Evolutionary conservation across 2,888 invertebrate genomes (phyloP).

Genomic region (Odontocerum albicorne): DNA sequence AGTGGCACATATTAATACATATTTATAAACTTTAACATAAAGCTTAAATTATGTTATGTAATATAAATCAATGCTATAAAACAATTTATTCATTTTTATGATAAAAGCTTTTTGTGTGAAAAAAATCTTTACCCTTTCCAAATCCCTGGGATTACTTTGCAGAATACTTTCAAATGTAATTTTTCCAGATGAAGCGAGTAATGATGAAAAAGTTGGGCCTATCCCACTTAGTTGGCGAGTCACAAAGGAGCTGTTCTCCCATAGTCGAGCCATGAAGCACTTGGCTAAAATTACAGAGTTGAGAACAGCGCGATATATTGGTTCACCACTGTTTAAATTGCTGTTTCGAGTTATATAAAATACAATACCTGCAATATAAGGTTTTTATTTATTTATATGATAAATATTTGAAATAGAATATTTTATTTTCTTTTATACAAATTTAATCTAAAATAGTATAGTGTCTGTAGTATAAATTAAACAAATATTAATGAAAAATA

Average conservation of each 20-base stretch:
- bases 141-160: slow-evolving; percentile 69
- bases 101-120: slow-evolving; percentile 29
- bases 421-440: too few species aligned
- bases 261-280: slow-evolving; percentile 67
- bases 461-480: too few species aligned
- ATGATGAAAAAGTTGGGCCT: slow-evolving; percentile 64
- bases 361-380: slow-evolving; percentile 54
- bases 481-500: too few species aligned
- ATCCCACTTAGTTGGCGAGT: slow-evolving; percentile 72
- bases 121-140: slow-evolving; percentile 62
- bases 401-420: too few species aligned
- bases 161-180: slow-evolving; percentile 64
- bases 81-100: not conserved
- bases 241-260: slow-evolving; percentile 74
- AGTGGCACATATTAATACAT: too few species aligned
- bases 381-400: not conserved
- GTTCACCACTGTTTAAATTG: slow-evolving; percentile 42
- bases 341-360: slow-evolving; percentile 56
- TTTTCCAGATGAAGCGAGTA: slow-evolving; percentile 67
- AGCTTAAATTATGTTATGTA: too few species aligned
- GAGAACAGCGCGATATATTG: slow-evolving; percentile 57
- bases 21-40: too few species aligned
- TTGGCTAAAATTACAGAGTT: slow-evolving; percentile 66
- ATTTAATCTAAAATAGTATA: too few species aligned
- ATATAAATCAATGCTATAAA: too few species aligned